Conservation (phyloP, 2,888 invertebrate species). For the Caenorhabditis wallacei region DNA sequence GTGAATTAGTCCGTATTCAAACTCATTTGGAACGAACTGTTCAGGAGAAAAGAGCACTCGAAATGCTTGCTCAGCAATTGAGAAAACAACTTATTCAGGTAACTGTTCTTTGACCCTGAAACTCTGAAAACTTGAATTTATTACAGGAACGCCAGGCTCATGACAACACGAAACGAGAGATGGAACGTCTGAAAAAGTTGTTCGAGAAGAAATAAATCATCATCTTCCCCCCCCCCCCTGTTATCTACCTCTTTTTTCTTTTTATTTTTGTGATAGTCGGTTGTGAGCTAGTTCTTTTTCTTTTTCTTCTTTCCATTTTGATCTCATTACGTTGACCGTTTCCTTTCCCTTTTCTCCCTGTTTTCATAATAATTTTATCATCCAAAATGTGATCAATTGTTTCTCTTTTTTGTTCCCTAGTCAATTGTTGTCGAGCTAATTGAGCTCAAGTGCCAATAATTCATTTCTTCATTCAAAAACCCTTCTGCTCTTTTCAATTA, state of each 20-base stretch:
- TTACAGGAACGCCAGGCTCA: slow-evolving; percentile 72
- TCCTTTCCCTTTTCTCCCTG: neutral
- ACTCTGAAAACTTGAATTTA: neutral
- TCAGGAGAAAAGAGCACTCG: slow-evolving; percentile 71
- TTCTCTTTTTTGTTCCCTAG: slow-evolving; percentile 27
- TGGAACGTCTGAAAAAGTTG: slow-evolving; percentile 70
- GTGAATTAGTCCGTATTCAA: slow-evolving; percentile 64
- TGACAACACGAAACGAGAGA: slow-evolving; percentile 71
- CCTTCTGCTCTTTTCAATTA: neutral
- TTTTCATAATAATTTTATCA: slow-evolving; percentile 47
- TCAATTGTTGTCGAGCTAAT: slow-evolving; percentile 37
- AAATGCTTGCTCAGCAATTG: slow-evolving; percentile 70
- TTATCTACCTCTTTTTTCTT: neutral
- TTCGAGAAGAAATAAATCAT: slow-evolving; percentile 62
- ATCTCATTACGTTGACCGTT: slow-evolving; percentile 18
- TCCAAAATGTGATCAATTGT: slow-evolving; percentile 45
- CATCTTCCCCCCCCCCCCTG: neutral
- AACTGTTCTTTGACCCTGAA: neutral
- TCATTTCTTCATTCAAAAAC: slow-evolving; percentile 13
- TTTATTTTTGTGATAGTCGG: slow-evolving; percentile 46
- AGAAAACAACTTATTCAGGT: slow-evolving; percentile 71
- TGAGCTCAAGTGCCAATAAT: slow-evolving; percentile 48
- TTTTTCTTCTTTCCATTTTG: slow-evolving; percentile 24
- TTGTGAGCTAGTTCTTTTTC: slow-evolving; percentile 49
- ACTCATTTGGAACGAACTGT: slow-evolving; percentile 65